Base-by-base conservation (phyloP, 2,888 invertebrate species). In the Zaprionus lineosus region DNA sequence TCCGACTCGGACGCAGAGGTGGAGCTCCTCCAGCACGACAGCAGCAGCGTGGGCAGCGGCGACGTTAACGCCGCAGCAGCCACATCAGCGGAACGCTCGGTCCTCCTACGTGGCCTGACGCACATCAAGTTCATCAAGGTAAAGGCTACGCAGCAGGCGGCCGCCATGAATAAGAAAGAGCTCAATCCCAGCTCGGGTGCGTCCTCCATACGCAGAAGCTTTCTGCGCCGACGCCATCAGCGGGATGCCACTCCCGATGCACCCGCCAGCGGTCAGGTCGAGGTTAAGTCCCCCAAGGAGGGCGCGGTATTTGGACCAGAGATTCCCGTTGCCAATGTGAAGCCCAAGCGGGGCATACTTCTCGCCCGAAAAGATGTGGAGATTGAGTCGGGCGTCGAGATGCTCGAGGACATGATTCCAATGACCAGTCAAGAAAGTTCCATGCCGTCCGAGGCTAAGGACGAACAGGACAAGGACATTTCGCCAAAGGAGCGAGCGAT, bases 381-480 rank as follows among this genome's bases (percentile, higher is more conserved):
- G 74, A 89, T 90, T 3, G 90, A 90, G 51, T 90, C 90, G 0
- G 90, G 89, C 0, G 88, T 90, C 0, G 90, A 90, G 68, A 87
- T 90, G 78, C 69, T 87, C n/a, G 90, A 90, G 65, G 90, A 89
- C 34, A 90, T 89, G 89, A 65, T 77, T 12, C 74, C 86, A 2
- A 36, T 52, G 2, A 39, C 41, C 1, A 46, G 26, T 9, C 7
- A 64, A 1, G 16, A 40, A 0, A 3, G 7, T 6, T 3, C 9
- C 5, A 6, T 18, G 0, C 1, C 3, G 0, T 1, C 9, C 0
- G 3, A 16, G 1, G 0, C 1, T 9, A 16, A 11, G n/a, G 39
- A 11, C 0, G 29, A 15, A 1, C 29, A 16, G 16, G 24, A 14
- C 4, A 39, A 47, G 0, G 4, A 4, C 0, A 2, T 3, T 0